Evolutionary conservation across 2,888 invertebrate species (phyloP), one percentile per base, ranked within the genome.

Genomic region (Chalcis sispes): DNA sequence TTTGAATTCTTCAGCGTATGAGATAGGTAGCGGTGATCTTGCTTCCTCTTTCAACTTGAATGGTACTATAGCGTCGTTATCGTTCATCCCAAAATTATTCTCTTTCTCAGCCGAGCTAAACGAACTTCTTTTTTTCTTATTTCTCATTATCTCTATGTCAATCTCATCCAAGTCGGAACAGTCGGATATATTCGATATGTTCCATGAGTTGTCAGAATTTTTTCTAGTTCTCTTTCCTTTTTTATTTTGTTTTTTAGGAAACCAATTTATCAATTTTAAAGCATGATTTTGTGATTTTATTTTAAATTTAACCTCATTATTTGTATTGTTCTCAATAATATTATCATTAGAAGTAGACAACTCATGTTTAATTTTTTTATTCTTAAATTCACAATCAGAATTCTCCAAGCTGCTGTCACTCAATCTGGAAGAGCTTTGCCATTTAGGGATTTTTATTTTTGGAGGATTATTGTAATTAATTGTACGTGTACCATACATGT

Each of bases 401-500:
- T 48, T 27, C 0, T 32, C 42, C n/a, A n/a, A n/a, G n/a, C n/a
- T n/a, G 1, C 40, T 42, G 23, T 58, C 72, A n/a, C 76, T 20
- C 13, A 71, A 59, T 15, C 42, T 67, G n/a, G 56, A 32, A 20
- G 13, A 32, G 1, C 18, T n/a, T 4, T 64, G 71, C 61, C 59
- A 66, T 2, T 46, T 65, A 8, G 78, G 42, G 2, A 42, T 18
- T 2, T 66, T 73, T 3, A 62, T 15, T 42, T 62, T 54, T 8
- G 18, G 42, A 1, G 58, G 29, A 42, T 58, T 32, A 64, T 85
- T 79, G 65, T 83, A 84, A 76, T 78, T 86, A 20, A 83, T 59
- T 7, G 86, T 85, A 32, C 66, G 82, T 0, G 79, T 71, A 3
- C 83, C 84, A 40, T 83, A 80, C 72, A 83, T 77, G 5, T 84